Percentiles rank a stretch among this genome's conserved stretches.
These are phyloP conservation scores for Eunapius fragilis DNA, from an alignment of 37 sponge, comb jelly and placozoan genomes.

Conservation along the genomic window DNA sequence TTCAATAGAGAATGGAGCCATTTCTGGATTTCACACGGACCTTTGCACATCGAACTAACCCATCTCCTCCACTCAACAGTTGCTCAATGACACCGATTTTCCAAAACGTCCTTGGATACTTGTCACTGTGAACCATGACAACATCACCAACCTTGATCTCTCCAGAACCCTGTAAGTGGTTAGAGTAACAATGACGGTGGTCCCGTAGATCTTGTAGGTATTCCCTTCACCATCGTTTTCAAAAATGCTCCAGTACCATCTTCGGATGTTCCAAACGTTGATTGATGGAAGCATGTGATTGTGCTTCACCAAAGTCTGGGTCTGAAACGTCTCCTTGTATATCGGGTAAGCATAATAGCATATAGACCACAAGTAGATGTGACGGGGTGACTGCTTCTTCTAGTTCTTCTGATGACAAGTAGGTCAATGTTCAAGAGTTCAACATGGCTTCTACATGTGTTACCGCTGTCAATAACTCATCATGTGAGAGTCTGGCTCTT, in stretches of 20 bases:
- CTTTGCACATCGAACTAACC: constrained; percentile 1
- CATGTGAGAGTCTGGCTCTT: neutral
- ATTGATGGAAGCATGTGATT: neutral
- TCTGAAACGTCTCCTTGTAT: constrained; percentile 3
- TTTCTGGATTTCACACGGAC: neutral
- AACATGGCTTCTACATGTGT: constrained; percentile 24
- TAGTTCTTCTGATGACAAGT: constrained; percentile 22
- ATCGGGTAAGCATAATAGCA: constrained; percentile 23
- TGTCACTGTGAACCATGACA: constrained; percentile 19
- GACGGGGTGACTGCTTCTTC: constrained; percentile 36
- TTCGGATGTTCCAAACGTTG: neutral
- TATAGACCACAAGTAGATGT: constrained; percentile 25
- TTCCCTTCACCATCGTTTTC: constrained; percentile 19
- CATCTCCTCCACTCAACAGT: constrained; percentile 5
- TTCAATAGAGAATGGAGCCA: neutral
- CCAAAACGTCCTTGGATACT: constrained; percentile 34
- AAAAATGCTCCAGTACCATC: constrained; percentile 5
- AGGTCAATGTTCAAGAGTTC: constrained; percentile 35
- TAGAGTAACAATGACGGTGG: neutral
- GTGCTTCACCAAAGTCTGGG: neutral
- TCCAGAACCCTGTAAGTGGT: neutral
- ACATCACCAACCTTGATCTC: constrained; percentile 23
- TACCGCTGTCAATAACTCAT: constrained; percentile 19
- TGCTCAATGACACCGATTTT: constrained; percentile 9
- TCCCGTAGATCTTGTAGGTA: constrained; percentile 13